Base-by-base conservation (phyloP, 2,888 invertebrate species). In the Apeira syringaria region DNA sequence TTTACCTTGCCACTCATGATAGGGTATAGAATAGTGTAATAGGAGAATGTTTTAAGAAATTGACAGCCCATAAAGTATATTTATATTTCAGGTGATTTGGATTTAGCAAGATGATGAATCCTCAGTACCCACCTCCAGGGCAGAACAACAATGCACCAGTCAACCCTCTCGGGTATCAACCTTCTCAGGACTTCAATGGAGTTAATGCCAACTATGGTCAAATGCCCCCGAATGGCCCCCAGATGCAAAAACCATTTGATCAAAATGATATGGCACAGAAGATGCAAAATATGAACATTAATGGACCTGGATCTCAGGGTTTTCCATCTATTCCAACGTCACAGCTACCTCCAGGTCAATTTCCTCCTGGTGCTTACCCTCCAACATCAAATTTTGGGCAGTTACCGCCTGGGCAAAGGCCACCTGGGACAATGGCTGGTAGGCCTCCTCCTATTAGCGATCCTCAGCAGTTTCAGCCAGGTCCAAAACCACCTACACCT, bases 101-200 rank as follows among this genome's bases (percentile, higher is more conserved):
- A 77, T 75, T 63, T 56, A 63, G 54, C 50, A 77, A 59, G 41
- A 85, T 83, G 85, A 90, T 90, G 90, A 90, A 90, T 62, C 87
- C 90, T 34, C 89, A 90, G 50, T 90, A 82, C 55, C 71, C 80
- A 47, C 84, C 87, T 11, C 86, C 87, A 15, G 90, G 90, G 40
- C 85, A 82, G 56, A 89, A 87, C 47, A 90, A 90, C 47, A 89
- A 89, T 60, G 69, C 80, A 46, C 88, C 87, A 25, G 70, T 35
- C 39, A 88, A 88, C 53, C 85, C 87, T 0, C 56, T 82, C 2
- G 50, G 53, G 39, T 84, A 66, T 58, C 81, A 81, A 7, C 80
- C 83, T 5, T 74, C 82, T 1, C 83, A 86, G 61, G 88, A 89
- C 42, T 80, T 60, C 47, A 87, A 88, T 18, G 87, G 88, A 32